A percentile compares a stretch with the other conserved stretches of the same genome.
phyloP scores from a whole-genome alignment of 2,113 vertebrate genomes.

The Pedionomus torquatus region DNA sequence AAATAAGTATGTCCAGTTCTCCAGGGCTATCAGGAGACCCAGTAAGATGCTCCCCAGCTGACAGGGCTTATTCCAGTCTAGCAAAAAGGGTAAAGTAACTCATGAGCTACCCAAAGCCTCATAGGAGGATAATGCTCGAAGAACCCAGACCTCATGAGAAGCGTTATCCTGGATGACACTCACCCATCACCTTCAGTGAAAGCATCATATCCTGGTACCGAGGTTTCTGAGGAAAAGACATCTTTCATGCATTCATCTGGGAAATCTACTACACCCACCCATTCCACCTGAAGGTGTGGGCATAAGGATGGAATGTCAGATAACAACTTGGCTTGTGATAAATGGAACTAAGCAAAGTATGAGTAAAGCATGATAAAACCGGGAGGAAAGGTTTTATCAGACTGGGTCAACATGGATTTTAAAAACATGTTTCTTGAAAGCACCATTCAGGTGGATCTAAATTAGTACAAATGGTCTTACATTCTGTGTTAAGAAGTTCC shows the following conservation, averaged over 20 bases:
- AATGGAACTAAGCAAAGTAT: neutral
- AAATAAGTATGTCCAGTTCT: neutral
- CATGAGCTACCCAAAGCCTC: neutral
- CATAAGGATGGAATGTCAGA: neutral
- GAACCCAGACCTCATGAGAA: neutral
- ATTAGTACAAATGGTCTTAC: neutral
- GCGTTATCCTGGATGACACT: neutral
- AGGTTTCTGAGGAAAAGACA: neutral
- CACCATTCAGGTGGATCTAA: neutral
- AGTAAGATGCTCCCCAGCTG: neutral
- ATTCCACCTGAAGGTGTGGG: neutral
- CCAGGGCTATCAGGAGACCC: neutral
- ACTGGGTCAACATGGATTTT: neutral
- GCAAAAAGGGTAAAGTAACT: neutral
- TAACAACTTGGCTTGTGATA: neutral
- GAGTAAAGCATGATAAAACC: neutral
- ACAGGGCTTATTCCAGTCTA: neutral
- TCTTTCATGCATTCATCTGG: neutral
- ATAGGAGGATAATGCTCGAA: neutral
- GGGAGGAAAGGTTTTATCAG: neutral
- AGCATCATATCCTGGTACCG: neutral
- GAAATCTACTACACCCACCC: neutral
- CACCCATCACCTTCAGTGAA: neutral
- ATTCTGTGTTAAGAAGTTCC: neutral
- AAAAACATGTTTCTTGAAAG: neutral